These are phyloP conservation scores for Calliphora vicina DNA, from an alignment of 1,140 invertebrate species.

Conservation along the genomic window DNA sequence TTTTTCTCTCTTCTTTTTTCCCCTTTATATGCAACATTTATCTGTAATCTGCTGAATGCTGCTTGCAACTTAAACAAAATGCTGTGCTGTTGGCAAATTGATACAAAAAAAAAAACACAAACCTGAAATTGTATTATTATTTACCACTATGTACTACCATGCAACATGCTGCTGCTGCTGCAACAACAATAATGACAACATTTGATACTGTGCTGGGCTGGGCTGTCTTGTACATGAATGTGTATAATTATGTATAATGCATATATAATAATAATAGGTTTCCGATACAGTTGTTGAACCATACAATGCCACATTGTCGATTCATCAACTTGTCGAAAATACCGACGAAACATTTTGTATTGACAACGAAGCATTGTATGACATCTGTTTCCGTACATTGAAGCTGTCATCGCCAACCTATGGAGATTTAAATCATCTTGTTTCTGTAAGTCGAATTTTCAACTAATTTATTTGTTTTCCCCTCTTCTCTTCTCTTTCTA, in stretches of 20 bases:
- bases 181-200: background rate
- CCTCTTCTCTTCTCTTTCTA: slow-evolving; percentile 30
- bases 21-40: background rate
- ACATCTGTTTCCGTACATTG: slow-evolving; percentile 91
- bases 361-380: slow-evolving; percentile 91
- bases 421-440: slow-evolving; percentile 85
- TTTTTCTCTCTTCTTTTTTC: background rate
- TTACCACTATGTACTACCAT: background rate
- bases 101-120: background rate
- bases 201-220: background rate
- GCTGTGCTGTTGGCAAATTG: background rate
- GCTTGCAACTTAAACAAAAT: background rate
- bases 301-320: slow-evolving; percentile 89
- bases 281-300: slow-evolving; percentile 91
- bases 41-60: background rate
- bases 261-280: slow-evolving; percentile 45
- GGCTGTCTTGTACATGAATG: background rate
- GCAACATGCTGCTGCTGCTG: background rate
- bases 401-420: slow-evolving; percentile 89
- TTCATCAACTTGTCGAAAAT: slow-evolving; percentile 89
- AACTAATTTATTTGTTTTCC: slow-evolving; percentile 51
- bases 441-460: slow-evolving; percentile 68
- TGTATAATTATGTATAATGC: slow-evolving; percentile 8
- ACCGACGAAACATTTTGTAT: slow-evolving; percentile 90
- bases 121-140: background rate